These are phyloP conservation scores for Tylochromis polylepis DNA, from an alignment of 2,113 vertebrate genomes.

Conservation along the genomic window DNA sequence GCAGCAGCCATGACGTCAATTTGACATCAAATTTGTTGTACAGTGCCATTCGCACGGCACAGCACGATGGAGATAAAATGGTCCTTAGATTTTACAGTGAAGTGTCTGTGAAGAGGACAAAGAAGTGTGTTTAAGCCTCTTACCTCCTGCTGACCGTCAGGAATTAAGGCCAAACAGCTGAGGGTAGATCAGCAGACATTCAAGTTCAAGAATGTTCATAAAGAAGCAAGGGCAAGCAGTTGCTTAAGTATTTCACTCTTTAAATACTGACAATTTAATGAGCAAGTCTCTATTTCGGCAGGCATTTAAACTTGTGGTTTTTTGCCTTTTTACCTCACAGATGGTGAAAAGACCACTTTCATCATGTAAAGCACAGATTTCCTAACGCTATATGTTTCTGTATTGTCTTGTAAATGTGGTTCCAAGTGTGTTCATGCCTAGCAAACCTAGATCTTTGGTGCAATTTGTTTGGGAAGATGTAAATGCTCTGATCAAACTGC, in stretches of 20 bases:
- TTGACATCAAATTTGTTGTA: not conserved
- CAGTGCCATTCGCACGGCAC: not conserved
- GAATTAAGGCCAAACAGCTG: constrained; percentile 54
- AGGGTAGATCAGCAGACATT: constrained; percentile 27
- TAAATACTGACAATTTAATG: not conserved
- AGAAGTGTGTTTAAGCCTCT: constrained; percentile 43
- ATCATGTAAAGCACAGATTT: not conserved
- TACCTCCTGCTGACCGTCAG: constrained; percentile 27
- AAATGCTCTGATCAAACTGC: not conserved
- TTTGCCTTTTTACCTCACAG: not conserved
- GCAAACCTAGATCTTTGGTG: not conserved
- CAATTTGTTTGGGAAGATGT: not conserved
- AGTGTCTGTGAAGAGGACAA: constrained; percentile 4
- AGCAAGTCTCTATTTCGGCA: not conserved
- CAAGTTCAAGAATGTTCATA: not conserved
- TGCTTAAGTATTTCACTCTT: not conserved
- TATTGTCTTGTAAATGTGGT: not conserved
- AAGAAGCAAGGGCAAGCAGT: not conserved
- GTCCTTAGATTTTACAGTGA: not conserved
- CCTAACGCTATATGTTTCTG: not conserved
- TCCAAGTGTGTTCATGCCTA: not conserved
- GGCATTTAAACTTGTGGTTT: not conserved
- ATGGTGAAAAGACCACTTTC: not conserved
- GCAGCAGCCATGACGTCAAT: not conserved
- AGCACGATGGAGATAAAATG: not conserved